phyloP scores from a whole-genome alignment of 2,797 vertebrate species.

The Rhinatrema bivittatum region DNA sequence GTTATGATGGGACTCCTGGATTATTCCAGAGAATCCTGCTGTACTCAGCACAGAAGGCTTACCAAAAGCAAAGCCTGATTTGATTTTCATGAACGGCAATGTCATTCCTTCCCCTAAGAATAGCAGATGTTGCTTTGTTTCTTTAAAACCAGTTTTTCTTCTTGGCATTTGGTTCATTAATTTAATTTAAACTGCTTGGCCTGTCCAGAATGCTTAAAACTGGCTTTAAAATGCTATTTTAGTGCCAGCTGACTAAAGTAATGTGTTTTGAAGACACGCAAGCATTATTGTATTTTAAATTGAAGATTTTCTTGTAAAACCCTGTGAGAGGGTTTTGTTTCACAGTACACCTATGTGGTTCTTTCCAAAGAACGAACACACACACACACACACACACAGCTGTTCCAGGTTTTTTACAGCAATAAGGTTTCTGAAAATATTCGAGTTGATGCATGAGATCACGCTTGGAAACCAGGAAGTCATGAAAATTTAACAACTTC shows the following conservation, averaged over 20 bases:
- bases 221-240: neutral
- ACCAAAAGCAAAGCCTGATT: neutral
- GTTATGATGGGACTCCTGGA: neutral
- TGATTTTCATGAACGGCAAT: slow-evolving; percentile 4
- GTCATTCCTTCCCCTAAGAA: slow-evolving; percentile 1
- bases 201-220: slow-evolving; percentile 12
- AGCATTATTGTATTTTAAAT: neutral
- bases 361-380: too few relatives aligned
- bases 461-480: neutral
- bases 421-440: neutral
- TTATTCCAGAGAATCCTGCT: fast-evolving
- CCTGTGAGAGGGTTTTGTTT: neutral
- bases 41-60: neutral
- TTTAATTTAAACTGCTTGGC: slow-evolving; percentile 11
- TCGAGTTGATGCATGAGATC: neutral
- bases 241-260: slow-evolving; percentile 15
- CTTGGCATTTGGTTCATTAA: slow-evolving; percentile 7
- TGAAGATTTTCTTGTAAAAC: slow-evolving; percentile 3
- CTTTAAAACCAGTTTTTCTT: neutral
- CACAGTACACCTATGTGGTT: too few relatives aligned
- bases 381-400: too few relatives aligned
- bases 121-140: neutral
- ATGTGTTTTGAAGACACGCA: neutral
- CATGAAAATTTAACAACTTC: neutral
- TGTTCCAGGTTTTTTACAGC: slow-evolving; percentile 1